A percentile compares a stretch with the other conserved stretches of the same genome.
phyloP scores from a whole-genome alignment of 2,797 vertebrate species.

The Phoebastria nigripes region DNA sequence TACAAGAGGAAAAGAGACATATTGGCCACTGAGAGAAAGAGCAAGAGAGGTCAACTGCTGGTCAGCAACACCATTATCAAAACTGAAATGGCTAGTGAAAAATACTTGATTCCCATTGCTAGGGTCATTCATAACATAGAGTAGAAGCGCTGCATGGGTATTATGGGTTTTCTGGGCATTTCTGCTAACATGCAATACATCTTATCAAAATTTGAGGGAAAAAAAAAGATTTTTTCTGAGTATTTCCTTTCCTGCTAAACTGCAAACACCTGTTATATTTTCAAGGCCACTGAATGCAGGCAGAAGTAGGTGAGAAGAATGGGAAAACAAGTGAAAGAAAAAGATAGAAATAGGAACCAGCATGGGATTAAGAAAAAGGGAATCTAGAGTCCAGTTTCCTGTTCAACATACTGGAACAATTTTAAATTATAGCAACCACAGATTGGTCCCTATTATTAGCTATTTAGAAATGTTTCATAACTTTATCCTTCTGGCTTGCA shows the following conservation, averaged over 20 bases:
- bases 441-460: background rate
- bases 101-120: background rate
- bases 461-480: background rate
- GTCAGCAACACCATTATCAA: background rate
- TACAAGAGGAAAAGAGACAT: background rate
- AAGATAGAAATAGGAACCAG: background rate
- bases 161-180: background rate
- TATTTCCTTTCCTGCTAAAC: background rate
- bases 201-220: background rate
- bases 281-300: background rate
- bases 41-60: background rate
- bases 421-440: background rate
- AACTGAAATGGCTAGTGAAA: background rate
- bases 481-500: background rate
- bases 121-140: background rate
- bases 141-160: accelerated
- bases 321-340: background rate
- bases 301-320: background rate
- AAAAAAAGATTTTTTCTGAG: background rate
- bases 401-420: background rate
- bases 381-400: background rate
- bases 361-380: background rate
- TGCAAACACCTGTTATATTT: background rate
- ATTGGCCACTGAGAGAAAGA: background rate
- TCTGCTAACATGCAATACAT: background rate